Conservation (phyloP, 1,140 invertebrate genomes). For the Arctopsyche grandis region DNA sequence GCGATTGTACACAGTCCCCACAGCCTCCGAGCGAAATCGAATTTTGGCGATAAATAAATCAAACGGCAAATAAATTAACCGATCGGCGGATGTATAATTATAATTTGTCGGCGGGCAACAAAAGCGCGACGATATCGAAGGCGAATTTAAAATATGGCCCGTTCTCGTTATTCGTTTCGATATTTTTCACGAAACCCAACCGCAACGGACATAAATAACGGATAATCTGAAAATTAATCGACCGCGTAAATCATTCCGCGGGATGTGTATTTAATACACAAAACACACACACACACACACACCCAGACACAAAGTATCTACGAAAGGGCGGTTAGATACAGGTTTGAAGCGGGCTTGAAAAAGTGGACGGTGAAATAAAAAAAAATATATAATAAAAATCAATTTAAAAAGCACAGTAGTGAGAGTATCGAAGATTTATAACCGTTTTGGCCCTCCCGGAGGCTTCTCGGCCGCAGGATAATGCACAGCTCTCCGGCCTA, state of each 20-base stretch:
- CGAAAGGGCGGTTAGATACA: not conserved
- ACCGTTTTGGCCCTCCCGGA: not conserved
- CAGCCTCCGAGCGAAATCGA: too few relatives aligned
- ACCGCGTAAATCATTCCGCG: conserved; percentile 34
- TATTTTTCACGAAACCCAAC: conserved; percentile 36
- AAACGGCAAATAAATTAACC: conserved; percentile 1
- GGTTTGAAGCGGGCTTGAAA: not conserved
- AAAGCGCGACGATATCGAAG: not conserved
- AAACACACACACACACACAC: too few relatives aligned
- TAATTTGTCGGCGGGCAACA: conserved; percentile 13
- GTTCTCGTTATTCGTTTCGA: conserved; percentile 26
- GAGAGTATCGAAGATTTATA: conserved; percentile 41
- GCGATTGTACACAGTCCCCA: too few relatives aligned
- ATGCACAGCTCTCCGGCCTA: conserved; percentile 51
- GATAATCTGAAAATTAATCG: conserved; percentile 44
- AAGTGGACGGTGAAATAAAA: not conserved
- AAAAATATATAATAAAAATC: conserved; percentile 43
- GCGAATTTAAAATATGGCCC: conserved; percentile 41
- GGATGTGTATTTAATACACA: conserved; percentile 29
- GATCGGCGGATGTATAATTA: conserved; percentile 1
- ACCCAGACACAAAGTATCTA: too few relatives aligned
- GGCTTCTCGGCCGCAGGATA: conserved; percentile 45
- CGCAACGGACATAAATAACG: conserved; percentile 38
- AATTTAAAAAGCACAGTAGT: conserved; percentile 36
- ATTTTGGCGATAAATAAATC: conserved; percentile 10